phyloP scores from a whole-genome alignment of 2,888 invertebrate genomes.

The Oscheius sp. region DNA sequence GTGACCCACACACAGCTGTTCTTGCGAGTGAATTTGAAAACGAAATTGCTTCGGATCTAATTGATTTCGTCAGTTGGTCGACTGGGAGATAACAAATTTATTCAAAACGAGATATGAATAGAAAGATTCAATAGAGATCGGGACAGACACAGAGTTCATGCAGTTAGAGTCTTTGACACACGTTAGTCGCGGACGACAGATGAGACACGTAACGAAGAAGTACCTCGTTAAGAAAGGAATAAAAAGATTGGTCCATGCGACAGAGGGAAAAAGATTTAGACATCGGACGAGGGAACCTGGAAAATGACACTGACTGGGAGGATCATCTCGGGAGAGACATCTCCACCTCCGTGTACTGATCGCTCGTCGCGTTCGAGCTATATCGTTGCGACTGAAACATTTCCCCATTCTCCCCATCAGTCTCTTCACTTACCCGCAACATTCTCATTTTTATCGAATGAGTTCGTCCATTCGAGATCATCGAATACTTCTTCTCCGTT shows the following conservation, averaged over 20 bases:
- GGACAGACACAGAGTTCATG: conserved; percentile 23
- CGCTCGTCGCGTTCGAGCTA: conserved; percentile 23
- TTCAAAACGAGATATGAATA: too few relatives aligned
- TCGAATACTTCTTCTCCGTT: conserved; percentile 26
- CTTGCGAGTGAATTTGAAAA: too few relatives aligned
- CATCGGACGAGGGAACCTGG: not conserved
- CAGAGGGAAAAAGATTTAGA: not conserved
- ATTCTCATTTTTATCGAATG: conserved; percentile 22
- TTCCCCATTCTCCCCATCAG: not conserved
- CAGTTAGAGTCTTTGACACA: conserved; percentile 3
- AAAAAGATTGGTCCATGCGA: conserved; percentile 15
- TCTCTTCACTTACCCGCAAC: conserved; percentile 5
- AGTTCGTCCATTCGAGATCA: conserved; percentile 27
- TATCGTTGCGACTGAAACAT: conserved; percentile 26
- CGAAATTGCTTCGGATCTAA: too few relatives aligned
- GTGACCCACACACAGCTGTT: too few relatives aligned
- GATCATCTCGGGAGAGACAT: not conserved
- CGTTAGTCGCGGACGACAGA: not conserved
- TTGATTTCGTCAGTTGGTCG: too few relatives aligned
- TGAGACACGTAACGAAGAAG: conserved; percentile 18
- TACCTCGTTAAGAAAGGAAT: conserved; percentile 18
- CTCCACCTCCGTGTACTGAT: conserved; percentile 25
- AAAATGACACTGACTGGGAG: not conserved
- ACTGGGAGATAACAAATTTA: too few relatives aligned
- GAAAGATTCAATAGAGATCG: not conserved